These are phyloP conservation scores for Cyanoderma ruficeps DNA, from an alignment of 2,113 vertebrate species.

Conservation along the genomic window DNA sequence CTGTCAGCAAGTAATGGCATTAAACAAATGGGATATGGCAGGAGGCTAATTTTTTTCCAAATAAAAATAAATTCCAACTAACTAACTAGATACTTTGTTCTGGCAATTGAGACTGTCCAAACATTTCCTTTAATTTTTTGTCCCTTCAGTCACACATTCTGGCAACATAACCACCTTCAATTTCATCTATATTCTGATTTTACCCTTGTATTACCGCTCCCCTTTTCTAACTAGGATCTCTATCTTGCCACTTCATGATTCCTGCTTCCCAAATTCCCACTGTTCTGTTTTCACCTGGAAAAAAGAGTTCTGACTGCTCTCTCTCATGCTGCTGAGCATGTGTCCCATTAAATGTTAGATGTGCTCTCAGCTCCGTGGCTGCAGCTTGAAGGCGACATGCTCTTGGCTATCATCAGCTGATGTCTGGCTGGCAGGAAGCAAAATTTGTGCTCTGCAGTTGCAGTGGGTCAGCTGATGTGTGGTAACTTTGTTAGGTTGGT, in stretches of 20 bases:
- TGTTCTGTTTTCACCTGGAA: background rate
- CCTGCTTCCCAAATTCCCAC: background rate
- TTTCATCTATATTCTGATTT: background rate
- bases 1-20: background rate
- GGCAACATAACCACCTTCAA: background rate
- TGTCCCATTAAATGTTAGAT: background rate
- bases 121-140: background rate
- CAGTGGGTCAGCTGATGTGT: conserved; percentile 21
- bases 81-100: background rate
- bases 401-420: background rate
- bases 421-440: background rate
- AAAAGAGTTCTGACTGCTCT: background rate
- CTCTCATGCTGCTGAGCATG: background rate
- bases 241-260: background rate
- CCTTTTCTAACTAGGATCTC: background rate
- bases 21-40: background rate
- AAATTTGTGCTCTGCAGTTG: background rate
- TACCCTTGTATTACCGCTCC: background rate
- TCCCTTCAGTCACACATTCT: background rate
- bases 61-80: background rate
- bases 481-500: background rate
- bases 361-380: background rate
- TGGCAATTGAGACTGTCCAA: background rate
- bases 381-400: background rate
- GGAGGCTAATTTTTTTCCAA: background rate